Evolutionary conservation across 2,797 vertebrate species (phyloP).

Genomic region (Eidolon dupreanum): DNA sequence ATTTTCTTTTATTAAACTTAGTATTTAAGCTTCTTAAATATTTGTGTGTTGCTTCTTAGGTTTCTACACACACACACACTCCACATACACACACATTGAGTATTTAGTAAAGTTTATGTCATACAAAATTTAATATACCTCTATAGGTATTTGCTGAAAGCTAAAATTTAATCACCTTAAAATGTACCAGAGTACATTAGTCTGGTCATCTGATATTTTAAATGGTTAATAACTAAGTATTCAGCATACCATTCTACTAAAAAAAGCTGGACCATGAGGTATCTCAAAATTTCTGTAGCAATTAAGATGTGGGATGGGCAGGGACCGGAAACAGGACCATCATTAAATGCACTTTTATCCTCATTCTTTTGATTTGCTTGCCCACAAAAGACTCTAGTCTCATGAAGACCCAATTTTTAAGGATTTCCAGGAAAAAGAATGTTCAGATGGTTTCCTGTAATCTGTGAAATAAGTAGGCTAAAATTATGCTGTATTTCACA

Average conservation of each 20-base stretch:
- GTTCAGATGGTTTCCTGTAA: neutral
- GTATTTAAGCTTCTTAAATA: neutral
- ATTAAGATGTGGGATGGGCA: neutral
- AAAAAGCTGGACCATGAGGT: neutral
- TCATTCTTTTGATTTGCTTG: neutral
- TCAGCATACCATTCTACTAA: neutral
- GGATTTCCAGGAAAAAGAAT: neutral
- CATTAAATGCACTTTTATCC: neutral
- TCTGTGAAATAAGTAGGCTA: constrained; percentile 18
- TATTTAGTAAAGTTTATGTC: neutral
- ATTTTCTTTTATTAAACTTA: neutral
- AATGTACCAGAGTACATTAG: neutral
- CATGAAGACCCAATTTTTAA: neutral
- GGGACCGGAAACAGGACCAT: neutral
- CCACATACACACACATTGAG: neutral
- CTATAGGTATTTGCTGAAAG: neutral
- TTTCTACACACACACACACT: neutral
- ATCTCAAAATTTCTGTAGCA: neutral
- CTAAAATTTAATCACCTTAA: neutral
- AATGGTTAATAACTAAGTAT: neutral
- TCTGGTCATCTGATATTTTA: neutral
- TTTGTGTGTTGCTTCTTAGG: neutral
- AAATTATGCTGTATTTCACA: neutral
- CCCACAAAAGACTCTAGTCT: neutral
- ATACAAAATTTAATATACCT: neutral